phyloP scores from a whole-genome alignment of 1,140 invertebrate species.

The Lethrus apterus region DNA sequence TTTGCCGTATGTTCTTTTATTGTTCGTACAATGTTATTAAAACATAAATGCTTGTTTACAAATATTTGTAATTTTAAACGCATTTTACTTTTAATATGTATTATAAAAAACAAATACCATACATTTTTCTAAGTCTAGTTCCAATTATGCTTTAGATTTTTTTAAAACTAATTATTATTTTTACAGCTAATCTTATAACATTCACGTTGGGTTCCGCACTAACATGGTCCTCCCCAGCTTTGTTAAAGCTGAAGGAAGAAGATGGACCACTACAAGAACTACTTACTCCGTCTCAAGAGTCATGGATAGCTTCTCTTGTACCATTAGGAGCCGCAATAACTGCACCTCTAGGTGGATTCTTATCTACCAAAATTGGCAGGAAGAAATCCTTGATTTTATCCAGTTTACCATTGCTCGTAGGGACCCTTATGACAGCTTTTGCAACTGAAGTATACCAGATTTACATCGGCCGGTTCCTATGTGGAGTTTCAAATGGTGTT shows the following conservation, averaged over 20 bases:
- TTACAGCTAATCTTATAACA: constrained; percentile 57
- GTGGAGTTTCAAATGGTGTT: constrained; percentile 60
- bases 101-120: no score
- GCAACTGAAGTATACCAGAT: constrained; percentile 44
- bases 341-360: background rate
- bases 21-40: no score
- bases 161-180: constrained; percentile 8
- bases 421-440: constrained; percentile 58
- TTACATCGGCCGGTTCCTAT: constrained; percentile 46
- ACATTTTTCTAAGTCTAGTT: no score
- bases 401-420: constrained; percentile 50
- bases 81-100: no score
- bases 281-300: constrained; percentile 47
- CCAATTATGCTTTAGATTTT: no score
- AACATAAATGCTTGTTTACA: no score
- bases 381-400: constrained; percentile 6
- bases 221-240: constrained; percentile 66
- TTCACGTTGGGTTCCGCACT: constrained; percentile 55
- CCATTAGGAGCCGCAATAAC: constrained; percentile 68
- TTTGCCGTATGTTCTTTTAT: no score
- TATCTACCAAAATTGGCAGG: constrained; percentile 4
- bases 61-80: no score
- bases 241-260: constrained; percentile 45
- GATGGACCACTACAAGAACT: constrained; percentile 30
- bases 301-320: constrained; percentile 76